Evolutionary conservation across 1,140 invertebrate genomes (phyloP).

Genomic region (Drosophila kanapiae): DNA sequence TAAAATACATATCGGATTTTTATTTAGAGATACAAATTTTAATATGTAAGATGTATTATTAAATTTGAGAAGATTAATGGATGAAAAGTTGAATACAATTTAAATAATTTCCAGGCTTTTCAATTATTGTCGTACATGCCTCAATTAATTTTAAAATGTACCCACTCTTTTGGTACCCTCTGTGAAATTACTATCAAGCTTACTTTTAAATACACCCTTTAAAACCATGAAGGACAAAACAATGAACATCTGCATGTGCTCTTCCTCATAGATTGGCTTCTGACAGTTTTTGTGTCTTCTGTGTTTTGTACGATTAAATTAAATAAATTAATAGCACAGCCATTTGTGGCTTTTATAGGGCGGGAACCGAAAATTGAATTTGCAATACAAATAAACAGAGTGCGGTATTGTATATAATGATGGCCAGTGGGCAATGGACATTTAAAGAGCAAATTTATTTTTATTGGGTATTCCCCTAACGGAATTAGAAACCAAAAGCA

Average conservation of each 20-base stretch:
- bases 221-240: constrained; percentile 23
- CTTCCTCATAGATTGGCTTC: constrained; percentile 19
- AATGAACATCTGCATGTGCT: constrained; percentile 54
- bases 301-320: not conserved
- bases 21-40: no score
- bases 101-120: not conserved
- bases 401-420: not conserved
- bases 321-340: constrained; percentile 57
- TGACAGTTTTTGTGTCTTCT: constrained; percentile 19
- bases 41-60: no score
- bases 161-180: constrained; percentile 24
- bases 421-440: constrained; percentile 18
- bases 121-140: not conserved
- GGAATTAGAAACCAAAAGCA: constrained; percentile 47
- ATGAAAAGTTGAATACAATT: no score
- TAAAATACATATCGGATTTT: no score
- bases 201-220: constrained; percentile 22
- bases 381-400: constrained; percentile 32
- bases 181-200: constrained; percentile 34
- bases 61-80: no score
- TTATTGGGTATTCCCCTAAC: constrained; percentile 11
- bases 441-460: constrained; percentile 7
- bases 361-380: constrained; percentile 54
- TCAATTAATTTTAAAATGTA: not conserved
- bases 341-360: constrained; percentile 51